phyloP scores from a whole-genome alignment of 2,113 vertebrate genomes.

The Corythornis vintsioides region DNA sequence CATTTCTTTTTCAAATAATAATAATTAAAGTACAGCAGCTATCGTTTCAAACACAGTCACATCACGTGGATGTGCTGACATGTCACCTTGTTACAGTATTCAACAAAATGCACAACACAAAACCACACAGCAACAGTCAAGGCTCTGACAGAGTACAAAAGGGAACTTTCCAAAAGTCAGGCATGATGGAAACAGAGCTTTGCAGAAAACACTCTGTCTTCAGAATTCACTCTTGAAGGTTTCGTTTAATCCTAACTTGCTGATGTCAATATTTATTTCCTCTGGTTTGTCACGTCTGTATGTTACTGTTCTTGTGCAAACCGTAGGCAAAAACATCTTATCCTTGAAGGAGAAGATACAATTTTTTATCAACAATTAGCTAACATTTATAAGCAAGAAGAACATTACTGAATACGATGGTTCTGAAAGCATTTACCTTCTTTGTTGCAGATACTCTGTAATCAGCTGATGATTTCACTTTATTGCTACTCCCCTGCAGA shows the following conservation, averaged over 20 bases:
- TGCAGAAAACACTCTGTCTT: slow-evolving; percentile 53
- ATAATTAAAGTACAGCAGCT: slow-evolving; percentile 75
- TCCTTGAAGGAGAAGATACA: slow-evolving; percentile 79
- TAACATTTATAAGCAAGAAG: slow-evolving; percentile 15
- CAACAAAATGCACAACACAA: slow-evolving; percentile 21
- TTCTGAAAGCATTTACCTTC: slow-evolving; percentile 82
- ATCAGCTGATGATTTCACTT: slow-evolving; percentile 75
- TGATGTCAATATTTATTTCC: slow-evolving; percentile 89
- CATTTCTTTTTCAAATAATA: slow-evolving; percentile 73
- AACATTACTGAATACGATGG: slow-evolving; percentile 21
- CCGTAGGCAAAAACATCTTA: slow-evolving; percentile 84
- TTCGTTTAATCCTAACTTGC: slow-evolving; percentile 86
- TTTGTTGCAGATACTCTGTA: slow-evolving; percentile 79
- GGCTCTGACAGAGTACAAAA: slow-evolving; percentile 35
- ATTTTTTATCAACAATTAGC: slow-evolving; percentile 44
- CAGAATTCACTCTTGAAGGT: slow-evolving; percentile 84
- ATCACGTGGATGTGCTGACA: slow-evolving; percentile 49
- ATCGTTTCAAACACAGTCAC: slow-evolving; percentile 65
- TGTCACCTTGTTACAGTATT: slow-evolving; percentile 62
- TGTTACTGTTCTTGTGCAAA: slow-evolving; percentile 91
- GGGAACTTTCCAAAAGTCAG: slow-evolving; percentile 14
- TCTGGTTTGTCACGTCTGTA: slow-evolving; percentile 89
- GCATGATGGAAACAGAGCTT: slow-evolving; percentile 47
- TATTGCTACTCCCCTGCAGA: slow-evolving; percentile 78
- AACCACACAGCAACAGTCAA: slow-evolving; percentile 47